These are phyloP conservation scores for Coranthus polyacanthus DNA, from an alignment of 2,797 vertebrate species.

Conservation along the genomic window DNA sequence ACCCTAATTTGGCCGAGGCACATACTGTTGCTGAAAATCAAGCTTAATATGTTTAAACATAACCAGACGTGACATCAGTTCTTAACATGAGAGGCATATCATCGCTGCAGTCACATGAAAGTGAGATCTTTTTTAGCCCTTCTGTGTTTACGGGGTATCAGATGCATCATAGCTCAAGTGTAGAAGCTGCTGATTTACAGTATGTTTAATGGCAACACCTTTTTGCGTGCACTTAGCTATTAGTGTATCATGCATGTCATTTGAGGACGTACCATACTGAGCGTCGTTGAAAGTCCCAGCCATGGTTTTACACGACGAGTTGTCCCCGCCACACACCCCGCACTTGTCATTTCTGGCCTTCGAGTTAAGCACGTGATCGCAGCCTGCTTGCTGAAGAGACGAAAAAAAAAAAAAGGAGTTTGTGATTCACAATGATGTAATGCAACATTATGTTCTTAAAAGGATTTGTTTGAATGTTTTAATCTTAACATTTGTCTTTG, in stretches of 20 bases:
- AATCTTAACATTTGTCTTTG: not conserved
- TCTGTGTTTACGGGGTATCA: slow-evolving; percentile 42
- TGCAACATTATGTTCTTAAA: not conserved
- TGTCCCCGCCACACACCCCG: slow-evolving; percentile 96
- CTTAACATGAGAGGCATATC: slow-evolving; percentile 26
- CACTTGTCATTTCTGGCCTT: slow-evolving; percentile 96
- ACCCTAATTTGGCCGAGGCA: slow-evolving; percentile 24
- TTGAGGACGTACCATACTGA: slow-evolving; percentile 89
- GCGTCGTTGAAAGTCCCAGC: slow-evolving; percentile 94
- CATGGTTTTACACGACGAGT: slow-evolving; percentile 94
- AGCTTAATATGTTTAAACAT: slow-evolving; percentile 46
- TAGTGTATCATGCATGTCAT: slow-evolving; percentile 23
- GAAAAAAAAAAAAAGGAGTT: slow-evolving; percentile 11
- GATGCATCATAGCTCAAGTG: slow-evolving; percentile 27
- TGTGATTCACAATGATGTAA: not conserved
- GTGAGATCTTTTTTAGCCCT: slow-evolving; percentile 19
- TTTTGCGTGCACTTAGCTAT: slow-evolving; percentile 25
- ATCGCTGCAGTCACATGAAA: slow-evolving; percentile 14
- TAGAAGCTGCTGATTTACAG: slow-evolving; percentile 36
- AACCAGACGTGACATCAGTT: slow-evolving; percentile 59
- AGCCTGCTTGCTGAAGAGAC: slow-evolving; percentile 94
- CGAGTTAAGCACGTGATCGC: slow-evolving; percentile 96
- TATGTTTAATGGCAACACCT: slow-evolving; percentile 26
- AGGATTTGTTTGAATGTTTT: not conserved
- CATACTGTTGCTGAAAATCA: slow-evolving; percentile 24